Evolutionary conservation across 2,113 vertebrate species (phyloP).

Genomic region (Serilophus lunatus): DNA sequence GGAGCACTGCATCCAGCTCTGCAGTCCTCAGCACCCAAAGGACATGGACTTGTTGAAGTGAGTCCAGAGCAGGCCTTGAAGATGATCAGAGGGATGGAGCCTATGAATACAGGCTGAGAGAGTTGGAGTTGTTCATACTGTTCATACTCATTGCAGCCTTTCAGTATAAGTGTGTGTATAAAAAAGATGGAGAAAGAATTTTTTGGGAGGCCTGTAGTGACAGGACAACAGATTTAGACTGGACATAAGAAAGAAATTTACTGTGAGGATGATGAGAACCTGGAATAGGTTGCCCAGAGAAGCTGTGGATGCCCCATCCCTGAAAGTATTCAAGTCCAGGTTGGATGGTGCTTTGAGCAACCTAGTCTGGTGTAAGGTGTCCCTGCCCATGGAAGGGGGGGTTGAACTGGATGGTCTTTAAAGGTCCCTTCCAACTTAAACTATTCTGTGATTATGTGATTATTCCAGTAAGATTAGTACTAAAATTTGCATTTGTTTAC

Average conservation of each 20-base stretch:
- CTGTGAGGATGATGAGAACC: neutral
- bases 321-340: neutral
- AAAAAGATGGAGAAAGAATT: neutral
- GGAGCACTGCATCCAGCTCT: neutral
- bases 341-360: neutral
- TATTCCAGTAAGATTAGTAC: neutral
- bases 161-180: neutral
- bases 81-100: neutral
- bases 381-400: neutral
- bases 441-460: neutral
- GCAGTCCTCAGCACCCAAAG: neutral
- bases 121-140: neutral
- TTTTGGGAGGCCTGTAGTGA: neutral
- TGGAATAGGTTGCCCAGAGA: neutral
- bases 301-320: neutral
- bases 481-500: neutral
- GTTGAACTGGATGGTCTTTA: neutral
- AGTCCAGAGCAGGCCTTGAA: neutral
- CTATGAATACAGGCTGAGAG: neutral
- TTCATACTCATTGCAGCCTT: neutral
- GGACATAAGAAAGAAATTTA: neutral
- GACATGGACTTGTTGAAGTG: rapidly evolving
- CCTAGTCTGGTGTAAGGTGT: neutral
- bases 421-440: neutral
- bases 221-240: neutral